These are phyloP conservation scores for Numenius arquata DNA, from an alignment of 2,113 vertebrate species.

Conservation along the genomic window DNA sequence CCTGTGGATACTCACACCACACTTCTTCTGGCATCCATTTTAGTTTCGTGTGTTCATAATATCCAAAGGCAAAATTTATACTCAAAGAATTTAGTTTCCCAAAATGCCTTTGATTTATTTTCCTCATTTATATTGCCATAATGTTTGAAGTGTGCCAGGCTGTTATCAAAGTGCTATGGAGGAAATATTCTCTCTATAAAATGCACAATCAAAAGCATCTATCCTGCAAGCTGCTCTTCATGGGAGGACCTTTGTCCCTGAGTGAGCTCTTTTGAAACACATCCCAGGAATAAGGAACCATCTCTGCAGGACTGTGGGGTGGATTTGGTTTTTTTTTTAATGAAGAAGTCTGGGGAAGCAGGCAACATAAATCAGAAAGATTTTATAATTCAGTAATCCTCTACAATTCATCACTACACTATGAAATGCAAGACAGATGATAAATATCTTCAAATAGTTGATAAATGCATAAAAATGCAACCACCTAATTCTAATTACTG, in stretches of 20 bases:
- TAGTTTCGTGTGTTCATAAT: neutral
- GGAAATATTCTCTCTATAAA: slow-evolving; percentile 33
- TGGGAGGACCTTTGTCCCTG: neutral
- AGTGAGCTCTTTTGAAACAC: neutral
- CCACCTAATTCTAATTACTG: neutral
- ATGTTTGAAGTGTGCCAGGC: neutral
- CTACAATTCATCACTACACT: neutral
- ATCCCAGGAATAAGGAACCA: neutral
- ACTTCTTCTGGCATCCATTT: neutral
- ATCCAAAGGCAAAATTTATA: slow-evolving; percentile 28
- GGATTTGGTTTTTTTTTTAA: neutral
- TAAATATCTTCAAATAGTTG: slow-evolving; percentile 24
- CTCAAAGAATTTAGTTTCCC: neutral
- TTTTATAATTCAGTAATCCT: neutral
- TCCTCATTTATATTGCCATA: slow-evolving; percentile 20
- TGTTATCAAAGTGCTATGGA: neutral
- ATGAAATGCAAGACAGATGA: neutral
- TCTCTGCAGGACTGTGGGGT: neutral
- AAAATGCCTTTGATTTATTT: slow-evolving; percentile 47
- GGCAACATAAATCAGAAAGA: neutral
- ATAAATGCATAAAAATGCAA: neutral
- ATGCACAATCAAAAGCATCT: slow-evolving; percentile 23
- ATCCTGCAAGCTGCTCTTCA: neutral
- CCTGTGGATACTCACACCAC: neutral
- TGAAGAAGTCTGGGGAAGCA: neutral